phyloP scores from a whole-genome alignment of 2,797 vertebrate species.

The Bucorvus abyssinicus region DNA sequence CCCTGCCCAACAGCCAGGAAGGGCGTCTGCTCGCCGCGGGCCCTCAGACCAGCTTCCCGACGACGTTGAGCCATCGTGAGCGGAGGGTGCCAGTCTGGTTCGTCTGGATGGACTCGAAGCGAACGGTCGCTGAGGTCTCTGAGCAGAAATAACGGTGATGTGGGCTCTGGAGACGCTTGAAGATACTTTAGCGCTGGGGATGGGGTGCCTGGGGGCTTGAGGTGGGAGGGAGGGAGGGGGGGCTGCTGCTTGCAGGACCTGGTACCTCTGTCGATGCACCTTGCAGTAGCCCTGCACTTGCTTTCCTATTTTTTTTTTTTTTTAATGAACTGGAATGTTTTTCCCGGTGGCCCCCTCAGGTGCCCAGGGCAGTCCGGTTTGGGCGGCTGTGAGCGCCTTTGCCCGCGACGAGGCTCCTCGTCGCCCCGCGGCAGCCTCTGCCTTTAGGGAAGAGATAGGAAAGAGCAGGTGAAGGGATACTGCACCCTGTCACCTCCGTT shows the following conservation, averaged over 20 bases:
- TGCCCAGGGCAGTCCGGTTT: background rate
- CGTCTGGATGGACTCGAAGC: background rate
- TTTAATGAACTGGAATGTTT: conserved; percentile 26
- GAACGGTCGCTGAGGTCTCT: background rate
- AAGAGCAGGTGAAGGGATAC: conserved; percentile 4
- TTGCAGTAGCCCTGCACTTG: conserved; percentile 50
- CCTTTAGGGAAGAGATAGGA: conserved; percentile 12
- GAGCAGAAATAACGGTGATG: conserved; percentile 7
- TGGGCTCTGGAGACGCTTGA: conserved; percentile 57
- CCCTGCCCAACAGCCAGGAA: background rate
- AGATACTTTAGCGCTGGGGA: conserved; percentile 41
- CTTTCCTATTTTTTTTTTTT: background rate
- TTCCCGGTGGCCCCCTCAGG: background rate
- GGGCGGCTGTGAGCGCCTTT: background rate
- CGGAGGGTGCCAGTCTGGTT: background rate
- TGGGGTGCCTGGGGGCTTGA: background rate
- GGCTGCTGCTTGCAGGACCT: conserved; percentile 40
- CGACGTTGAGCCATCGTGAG: conserved; percentile 2
- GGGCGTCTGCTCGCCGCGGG: background rate
- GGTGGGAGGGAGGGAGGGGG: background rate
- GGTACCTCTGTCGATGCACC: conserved; percentile 22
- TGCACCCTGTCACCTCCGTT: background rate
- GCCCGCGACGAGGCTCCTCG: background rate
- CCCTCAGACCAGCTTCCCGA: conserved; percentile 1
- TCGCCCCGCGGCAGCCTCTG: too few relatives aligned